phyloP scores from a whole-genome alignment of 1,140 invertebrate genomes.

The Cyrtorhinus lividipennis region DNA sequence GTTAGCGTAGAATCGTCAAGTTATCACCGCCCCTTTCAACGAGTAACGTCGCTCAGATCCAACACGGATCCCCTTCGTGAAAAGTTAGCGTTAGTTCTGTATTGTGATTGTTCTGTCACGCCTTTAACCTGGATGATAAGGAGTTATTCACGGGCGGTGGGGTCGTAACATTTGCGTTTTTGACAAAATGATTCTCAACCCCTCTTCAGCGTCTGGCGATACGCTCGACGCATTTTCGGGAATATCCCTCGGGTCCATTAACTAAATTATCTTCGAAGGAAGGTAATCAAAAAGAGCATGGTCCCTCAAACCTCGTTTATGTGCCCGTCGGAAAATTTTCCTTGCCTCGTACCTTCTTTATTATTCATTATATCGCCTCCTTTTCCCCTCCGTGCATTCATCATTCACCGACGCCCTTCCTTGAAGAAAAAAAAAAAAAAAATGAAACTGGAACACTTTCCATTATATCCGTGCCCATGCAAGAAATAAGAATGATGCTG shows the following conservation, averaged over 20 bases:
- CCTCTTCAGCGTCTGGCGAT: too few species aligned
- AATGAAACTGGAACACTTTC: conserved; percentile 1
- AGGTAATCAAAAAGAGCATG: background rate
- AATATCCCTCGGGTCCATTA: background rate
- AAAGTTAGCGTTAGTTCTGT: too few species aligned
- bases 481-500: conserved; percentile 1
- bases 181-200: too few species aligned
- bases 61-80: too few species aligned
- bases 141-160: too few species aligned
- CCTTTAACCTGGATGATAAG: too few species aligned
- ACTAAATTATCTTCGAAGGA: background rate
- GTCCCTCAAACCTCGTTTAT: conserved; percentile 8
- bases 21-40: too few species aligned
- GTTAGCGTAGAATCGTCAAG: too few species aligned
- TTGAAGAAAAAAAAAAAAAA: background rate
- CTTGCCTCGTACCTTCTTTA: background rate
- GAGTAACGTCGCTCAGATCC: too few species aligned
- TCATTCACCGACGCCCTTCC: background rate
- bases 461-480: background rate
- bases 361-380: conserved; percentile 6
- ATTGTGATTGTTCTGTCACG: too few species aligned
- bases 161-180: too few species aligned
- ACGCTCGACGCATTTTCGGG: too few species aligned
- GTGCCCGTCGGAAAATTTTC: background rate
- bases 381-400: conserved; percentile 2